Percentiles rank a stretch among this genome's conserved stretches.
Evolutionary conservation across 1,140 invertebrate species (phyloP).

Genomic region (Sarcophaga peregrina): DNA sequence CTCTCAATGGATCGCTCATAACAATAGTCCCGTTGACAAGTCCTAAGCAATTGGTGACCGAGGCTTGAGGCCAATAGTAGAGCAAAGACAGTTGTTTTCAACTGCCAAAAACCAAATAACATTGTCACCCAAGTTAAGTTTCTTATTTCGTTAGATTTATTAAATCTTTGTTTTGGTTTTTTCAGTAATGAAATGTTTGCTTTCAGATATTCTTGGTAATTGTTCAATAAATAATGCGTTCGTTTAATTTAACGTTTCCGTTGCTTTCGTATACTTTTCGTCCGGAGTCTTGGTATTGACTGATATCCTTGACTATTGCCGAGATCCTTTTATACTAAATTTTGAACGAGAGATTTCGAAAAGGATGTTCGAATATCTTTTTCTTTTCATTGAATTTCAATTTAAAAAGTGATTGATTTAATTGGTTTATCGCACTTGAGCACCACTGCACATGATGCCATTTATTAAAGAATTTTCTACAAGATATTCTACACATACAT

Average conservation of each 20-base stretch:
- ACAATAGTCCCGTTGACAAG: conserved; percentile 33
- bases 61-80: conserved; percentile 36
- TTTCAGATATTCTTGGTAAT: background rate
- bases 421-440: conserved; percentile 66
- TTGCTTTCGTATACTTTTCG: conserved; percentile 18
- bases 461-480: background rate
- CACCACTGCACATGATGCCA: conserved; percentile 53
- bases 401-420: conserved; percentile 59
- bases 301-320: conserved; percentile 7
- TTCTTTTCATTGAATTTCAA: conserved; percentile 53
- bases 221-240: background rate
- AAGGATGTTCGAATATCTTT: conserved; percentile 29
- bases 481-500: background rate
- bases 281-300: conserved; percentile 21
- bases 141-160: background rate
- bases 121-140: conserved; percentile 37
- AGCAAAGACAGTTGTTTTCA: conserved; percentile 43
- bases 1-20: background rate
- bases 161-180: no score
- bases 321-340: conserved; percentile 23
- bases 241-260: background rate
- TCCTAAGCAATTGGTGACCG: background rate
- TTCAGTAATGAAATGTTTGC: background rate
- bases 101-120: conserved; percentile 43
- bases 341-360: background rate